Percentiles rank a stretch among this genome's conserved stretches.
Evolutionary conservation across 2,113 vertebrate genomes (phyloP).

Genomic region (Orthonyx spaldingii): DNA sequence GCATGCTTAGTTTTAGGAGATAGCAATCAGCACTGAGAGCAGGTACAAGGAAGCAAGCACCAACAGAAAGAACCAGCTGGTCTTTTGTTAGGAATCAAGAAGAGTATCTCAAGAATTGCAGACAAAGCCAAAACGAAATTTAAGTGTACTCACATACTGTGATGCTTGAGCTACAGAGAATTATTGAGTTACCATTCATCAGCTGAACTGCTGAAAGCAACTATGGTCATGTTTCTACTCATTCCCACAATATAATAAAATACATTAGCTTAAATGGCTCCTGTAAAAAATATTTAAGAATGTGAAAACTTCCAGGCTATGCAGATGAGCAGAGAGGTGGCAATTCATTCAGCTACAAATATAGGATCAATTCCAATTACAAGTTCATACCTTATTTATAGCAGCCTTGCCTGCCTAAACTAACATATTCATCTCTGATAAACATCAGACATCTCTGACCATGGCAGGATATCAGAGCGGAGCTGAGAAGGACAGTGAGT

Average conservation of each 20-base stretch:
- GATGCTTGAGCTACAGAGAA: neutral
- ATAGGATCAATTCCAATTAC: neutral
- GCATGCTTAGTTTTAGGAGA: neutral
- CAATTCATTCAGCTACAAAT: constrained; percentile 3
- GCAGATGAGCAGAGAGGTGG: neutral
- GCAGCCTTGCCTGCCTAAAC: neutral
- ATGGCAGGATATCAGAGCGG: neutral
- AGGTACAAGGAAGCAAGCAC: neutral
- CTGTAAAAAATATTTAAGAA: neutral
- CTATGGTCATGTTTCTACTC: neutral
- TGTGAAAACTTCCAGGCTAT: neutral
- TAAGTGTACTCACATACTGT: neutral
- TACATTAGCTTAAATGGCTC: neutral
- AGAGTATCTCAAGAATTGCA: neutral
- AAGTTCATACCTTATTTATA: constrained; percentile 31
- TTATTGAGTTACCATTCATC: neutral
- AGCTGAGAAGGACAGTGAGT: neutral
- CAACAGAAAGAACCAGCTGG: neutral
- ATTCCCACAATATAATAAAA: neutral
- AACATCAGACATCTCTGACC: neutral
- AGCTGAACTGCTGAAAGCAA: neutral
- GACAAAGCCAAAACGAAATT: neutral
- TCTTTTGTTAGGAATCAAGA: neutral
- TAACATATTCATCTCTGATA: neutral
- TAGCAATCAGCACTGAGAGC: neutral